phyloP scores from a whole-genome alignment of 2,888 invertebrate species.

The Mythimna impura region DNA sequence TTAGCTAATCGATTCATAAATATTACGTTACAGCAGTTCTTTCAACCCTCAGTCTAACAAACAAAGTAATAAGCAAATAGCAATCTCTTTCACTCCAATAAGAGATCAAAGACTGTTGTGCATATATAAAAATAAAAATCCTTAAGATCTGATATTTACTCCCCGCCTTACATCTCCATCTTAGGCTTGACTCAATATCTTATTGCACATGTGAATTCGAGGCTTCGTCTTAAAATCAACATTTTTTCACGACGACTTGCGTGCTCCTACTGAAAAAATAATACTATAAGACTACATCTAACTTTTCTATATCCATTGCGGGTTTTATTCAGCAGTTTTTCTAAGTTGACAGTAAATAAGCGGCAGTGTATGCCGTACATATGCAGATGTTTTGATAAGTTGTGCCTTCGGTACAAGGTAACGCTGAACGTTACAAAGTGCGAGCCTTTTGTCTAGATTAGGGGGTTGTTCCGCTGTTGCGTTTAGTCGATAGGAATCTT shows the following conservation, averaged over 20 bases:
- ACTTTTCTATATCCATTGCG: slow-evolving; percentile 66
- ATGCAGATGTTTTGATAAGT: slow-evolving; percentile 62
- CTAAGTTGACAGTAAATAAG: background rate
- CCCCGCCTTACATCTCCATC: slow-evolving; percentile 62
- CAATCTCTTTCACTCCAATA: background rate
- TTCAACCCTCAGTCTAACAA: background rate
- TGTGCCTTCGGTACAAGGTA: slow-evolving; percentile 76
- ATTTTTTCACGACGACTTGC: slow-evolving; percentile 81
- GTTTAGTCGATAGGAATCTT: slow-evolving; percentile 46
- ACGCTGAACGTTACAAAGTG: slow-evolving; percentile 90
- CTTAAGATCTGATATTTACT: slow-evolving; percentile 62
- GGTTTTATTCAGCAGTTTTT: slow-evolving; percentile 21
- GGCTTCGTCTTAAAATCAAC: slow-evolving; percentile 83
- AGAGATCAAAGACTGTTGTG: slow-evolving; percentile 12
- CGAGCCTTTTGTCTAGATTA: slow-evolving; percentile 89
- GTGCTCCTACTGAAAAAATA: slow-evolving; percentile 68
- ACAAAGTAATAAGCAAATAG: background rate
- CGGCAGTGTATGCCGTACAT: slow-evolving; percentile 71
- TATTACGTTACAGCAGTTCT: background rate
- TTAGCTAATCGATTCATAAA: too few relatives aligned
- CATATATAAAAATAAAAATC: slow-evolving; percentile 27
- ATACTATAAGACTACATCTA: slow-evolving; percentile 71
- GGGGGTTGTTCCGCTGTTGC: slow-evolving; percentile 70
- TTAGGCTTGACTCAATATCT: slow-evolving; percentile 74
- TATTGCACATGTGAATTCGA: slow-evolving; percentile 81